Percentiles rank a stretch among this genome's conserved stretches.
Evolutionary conservation across 35 echinoderm and acorn worm species (phyloP).

Genomic region (Chiridota heheva): DNA sequence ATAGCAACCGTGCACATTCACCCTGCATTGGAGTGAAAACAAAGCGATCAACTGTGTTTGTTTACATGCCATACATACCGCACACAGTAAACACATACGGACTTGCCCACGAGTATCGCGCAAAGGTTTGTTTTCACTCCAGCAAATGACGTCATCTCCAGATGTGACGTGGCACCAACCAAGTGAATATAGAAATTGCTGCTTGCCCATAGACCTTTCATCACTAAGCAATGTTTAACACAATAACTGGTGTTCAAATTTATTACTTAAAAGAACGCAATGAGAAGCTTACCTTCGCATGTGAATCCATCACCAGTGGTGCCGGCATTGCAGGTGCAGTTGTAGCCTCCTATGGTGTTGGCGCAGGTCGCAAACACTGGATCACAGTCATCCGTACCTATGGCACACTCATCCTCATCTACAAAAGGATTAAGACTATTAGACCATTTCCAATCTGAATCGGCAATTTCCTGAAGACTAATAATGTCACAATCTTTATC

Average conservation of each 20-base stretch:
- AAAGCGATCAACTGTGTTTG: no score
- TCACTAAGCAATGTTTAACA: not conserved
- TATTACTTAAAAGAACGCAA: not conserved
- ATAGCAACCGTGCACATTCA: no score
- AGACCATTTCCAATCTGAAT: no score
- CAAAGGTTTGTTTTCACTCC: no score
- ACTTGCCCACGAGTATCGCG: no score
- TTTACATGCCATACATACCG: no score
- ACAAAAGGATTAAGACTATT: not conserved
- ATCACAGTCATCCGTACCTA: slow-evolving; percentile 33
- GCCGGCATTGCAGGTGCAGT: slow-evolving; percentile 49
- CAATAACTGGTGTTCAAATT: not conserved
- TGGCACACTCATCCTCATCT: slow-evolving; percentile 69
- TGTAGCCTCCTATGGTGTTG: slow-evolving; percentile 57
- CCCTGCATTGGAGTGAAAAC: no score
- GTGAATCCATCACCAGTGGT: slow-evolving; percentile 32
- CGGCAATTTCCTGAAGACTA: not conserved
- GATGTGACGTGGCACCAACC: not conserved
- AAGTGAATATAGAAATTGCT: no score
- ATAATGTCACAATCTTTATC: not conserved
- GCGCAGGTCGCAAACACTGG: slow-evolving; percentile 48
- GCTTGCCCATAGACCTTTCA: not conserved
- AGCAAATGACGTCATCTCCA: no score
- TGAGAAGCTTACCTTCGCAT: slow-evolving; percentile 39
- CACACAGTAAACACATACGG: no score